These are phyloP conservation scores for Pheosia tremula DNA, from an alignment of 2,888 invertebrate species.

Conservation along the genomic window DNA sequence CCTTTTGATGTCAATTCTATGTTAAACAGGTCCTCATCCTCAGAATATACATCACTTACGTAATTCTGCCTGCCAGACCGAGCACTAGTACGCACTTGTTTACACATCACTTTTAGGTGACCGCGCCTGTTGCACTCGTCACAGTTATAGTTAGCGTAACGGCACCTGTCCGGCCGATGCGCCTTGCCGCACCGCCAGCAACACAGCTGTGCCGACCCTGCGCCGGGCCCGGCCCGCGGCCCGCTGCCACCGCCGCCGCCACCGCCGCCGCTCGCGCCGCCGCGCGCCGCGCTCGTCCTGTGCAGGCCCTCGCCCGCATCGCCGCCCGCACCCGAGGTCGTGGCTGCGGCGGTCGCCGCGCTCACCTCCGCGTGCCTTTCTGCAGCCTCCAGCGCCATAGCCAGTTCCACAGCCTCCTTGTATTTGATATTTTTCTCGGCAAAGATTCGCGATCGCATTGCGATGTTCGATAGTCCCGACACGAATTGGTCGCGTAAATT, in stretches of 20 bases:
- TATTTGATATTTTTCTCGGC: constrained; percentile 28
- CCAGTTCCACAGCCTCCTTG: constrained; percentile 31
- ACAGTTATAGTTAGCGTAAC: constrained; percentile 7
- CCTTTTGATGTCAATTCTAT: constrained; percentile 5
- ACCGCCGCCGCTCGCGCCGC: too few species aligned
- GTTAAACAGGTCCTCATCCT: background rate
- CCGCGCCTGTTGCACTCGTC: constrained; percentile 7
- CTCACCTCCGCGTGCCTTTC: constrained; percentile 17
- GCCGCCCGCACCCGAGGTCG: too few species aligned
- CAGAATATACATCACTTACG: constrained; percentile 6
- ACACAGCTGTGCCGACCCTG: constrained; percentile 6
- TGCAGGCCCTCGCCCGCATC: too few species aligned
- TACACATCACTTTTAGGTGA: constrained; percentile 15
- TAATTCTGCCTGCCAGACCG: background rate
- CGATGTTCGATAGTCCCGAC: constrained; percentile 23
- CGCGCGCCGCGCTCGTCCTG: too few species aligned
- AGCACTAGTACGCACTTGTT: background rate
- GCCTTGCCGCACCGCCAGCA: constrained; percentile 18
- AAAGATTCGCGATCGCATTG: constrained; percentile 29
- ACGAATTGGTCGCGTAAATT: constrained; percentile 28
- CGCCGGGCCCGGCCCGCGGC: background rate
- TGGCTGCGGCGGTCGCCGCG: background rate
- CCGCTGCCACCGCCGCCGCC: background rate
- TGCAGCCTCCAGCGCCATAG: constrained; percentile 28
- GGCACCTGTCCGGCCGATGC: constrained; percentile 4